These are phyloP conservation scores for Tanypteryx hageni DNA, from an alignment of 2,888 invertebrate genomes.

Conservation along the genomic window DNA sequence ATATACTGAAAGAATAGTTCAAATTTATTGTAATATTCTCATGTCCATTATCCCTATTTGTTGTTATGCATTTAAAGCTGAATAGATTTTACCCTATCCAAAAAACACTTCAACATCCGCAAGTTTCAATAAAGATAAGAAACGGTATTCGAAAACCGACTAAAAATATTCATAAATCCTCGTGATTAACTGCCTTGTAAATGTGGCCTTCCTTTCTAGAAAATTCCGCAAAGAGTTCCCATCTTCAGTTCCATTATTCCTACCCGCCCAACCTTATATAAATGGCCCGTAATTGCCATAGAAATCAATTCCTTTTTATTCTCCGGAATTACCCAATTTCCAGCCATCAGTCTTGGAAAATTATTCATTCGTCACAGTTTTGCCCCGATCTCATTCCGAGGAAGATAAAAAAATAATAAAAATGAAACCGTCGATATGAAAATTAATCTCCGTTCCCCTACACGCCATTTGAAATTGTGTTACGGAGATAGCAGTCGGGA, in stretches of 20 bases:
- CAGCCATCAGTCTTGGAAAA: background rate
- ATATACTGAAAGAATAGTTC: no score
- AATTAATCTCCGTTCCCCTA: constrained; percentile 46
- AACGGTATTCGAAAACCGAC: no score
- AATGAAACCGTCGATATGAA: constrained; percentile 33
- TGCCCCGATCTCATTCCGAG: background rate
- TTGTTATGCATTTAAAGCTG: no score
- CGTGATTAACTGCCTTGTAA: no score
- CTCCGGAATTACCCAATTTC: background rate
- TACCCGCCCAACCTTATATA: background rate
- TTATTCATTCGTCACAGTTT: background rate
- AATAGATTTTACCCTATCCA: no score
- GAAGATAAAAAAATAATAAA: background rate
- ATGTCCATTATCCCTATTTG: no score
- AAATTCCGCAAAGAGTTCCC: background rate
- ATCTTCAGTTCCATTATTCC: background rate
- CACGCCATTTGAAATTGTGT: constrained; percentile 47
- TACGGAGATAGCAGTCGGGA: constrained; percentile 8
- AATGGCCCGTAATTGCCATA: background rate
- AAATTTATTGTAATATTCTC: no score
- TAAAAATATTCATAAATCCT: no score
- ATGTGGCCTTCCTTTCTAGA: background rate
- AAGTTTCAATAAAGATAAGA: no score
- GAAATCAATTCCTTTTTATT: background rate
- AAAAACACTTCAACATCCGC: no score